These are phyloP conservation scores for Cryptosula pallasiana DNA, from an alignment of 2,888 invertebrate genomes.

Conservation along the genomic window DNA sequence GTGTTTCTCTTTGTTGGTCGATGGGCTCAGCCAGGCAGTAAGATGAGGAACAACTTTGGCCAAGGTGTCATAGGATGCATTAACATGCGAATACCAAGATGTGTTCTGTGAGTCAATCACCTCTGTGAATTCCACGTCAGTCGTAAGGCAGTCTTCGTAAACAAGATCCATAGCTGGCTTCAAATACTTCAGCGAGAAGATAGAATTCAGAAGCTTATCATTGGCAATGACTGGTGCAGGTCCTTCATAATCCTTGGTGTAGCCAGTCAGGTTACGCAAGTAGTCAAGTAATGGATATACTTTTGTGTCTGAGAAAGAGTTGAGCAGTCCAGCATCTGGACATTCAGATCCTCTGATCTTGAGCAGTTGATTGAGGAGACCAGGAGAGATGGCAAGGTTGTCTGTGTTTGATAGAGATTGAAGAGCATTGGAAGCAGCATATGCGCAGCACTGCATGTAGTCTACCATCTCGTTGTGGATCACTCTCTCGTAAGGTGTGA, in stretches of 20 bases:
- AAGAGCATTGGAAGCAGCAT: not conserved
- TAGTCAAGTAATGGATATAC: not conserved
- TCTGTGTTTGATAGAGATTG: not conserved
- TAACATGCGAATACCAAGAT: not conserved
- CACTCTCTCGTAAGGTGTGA: slow-evolving; percentile 60
- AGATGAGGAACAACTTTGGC: too few relatives aligned
- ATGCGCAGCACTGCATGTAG: not conserved
- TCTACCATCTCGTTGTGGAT: not conserved
- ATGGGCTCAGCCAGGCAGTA: too few relatives aligned
- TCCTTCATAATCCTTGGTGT: not conserved
- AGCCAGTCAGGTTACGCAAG: not conserved
- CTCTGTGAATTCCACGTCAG: slow-evolving; percentile 73
- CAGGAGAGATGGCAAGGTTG: not conserved
- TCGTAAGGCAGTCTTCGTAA: slow-evolving; percentile 68
- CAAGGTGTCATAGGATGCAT: not conserved
- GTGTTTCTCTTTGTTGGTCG: too few relatives aligned
- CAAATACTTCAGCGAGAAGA: slow-evolving; percentile 35
- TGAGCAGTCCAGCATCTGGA: not conserved
- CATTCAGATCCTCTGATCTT: not conserved
- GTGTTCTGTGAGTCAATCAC: slow-evolving; percentile 39
- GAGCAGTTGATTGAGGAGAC: not conserved
- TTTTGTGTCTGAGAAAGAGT: not conserved
- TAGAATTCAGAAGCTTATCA: slow-evolving; percentile 35
- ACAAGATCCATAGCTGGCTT: slow-evolving; percentile 63
- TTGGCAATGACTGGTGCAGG: not conserved